Percentiles rank a stretch among this genome's conserved stretches.
phyloP scores from a whole-genome alignment of 1,140 invertebrate genomes.

The Helicoverpa zea region DNA sequence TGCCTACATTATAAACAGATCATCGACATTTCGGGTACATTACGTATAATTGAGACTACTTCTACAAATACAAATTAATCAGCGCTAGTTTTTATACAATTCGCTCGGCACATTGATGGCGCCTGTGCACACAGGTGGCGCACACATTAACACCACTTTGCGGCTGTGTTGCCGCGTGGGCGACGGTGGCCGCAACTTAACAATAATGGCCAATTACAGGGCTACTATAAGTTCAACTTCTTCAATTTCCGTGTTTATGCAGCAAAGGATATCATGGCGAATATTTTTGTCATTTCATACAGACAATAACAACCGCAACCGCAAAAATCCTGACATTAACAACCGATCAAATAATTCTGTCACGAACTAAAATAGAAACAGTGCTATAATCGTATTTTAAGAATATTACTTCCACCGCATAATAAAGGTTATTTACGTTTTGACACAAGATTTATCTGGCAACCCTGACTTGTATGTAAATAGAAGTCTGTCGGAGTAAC shows the following conservation, averaged over 20 bases:
- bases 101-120: conserved; percentile 57
- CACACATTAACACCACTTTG: conserved; percentile 62
- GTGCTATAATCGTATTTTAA: conserved; percentile 17
- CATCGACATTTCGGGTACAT: not conserved
- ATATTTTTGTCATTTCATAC: not conserved
- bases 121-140: conserved; percentile 63
- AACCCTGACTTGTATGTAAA: conserved; percentile 55
- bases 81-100: conserved; percentile 43
- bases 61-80: conserved; percentile 56
- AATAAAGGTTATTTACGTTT: conserved; percentile 36
- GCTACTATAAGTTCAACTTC: conserved; percentile 31
- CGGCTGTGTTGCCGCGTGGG: conserved; percentile 58
- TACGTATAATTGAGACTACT: conserved; percentile 52
- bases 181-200: conserved; percentile 55
- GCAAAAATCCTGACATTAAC: not conserved
- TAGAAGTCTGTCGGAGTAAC: conserved; percentile 50
- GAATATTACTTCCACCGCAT: conserved; percentile 32
- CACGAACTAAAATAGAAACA: conserved; percentile 17
- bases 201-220: conserved; percentile 42
- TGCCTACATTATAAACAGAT: not conserved
- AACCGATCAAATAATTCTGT: conserved; percentile 7
- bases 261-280: conserved; percentile 7
- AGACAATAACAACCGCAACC: not conserved
- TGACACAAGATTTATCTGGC: conserved; percentile 34
- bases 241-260: not conserved